Percentiles rank a stretch among this genome's conserved stretches.
Conservation (phyloP, 2,113 vertebrate genomes). For the Plestiodon gilberti region DNA sequence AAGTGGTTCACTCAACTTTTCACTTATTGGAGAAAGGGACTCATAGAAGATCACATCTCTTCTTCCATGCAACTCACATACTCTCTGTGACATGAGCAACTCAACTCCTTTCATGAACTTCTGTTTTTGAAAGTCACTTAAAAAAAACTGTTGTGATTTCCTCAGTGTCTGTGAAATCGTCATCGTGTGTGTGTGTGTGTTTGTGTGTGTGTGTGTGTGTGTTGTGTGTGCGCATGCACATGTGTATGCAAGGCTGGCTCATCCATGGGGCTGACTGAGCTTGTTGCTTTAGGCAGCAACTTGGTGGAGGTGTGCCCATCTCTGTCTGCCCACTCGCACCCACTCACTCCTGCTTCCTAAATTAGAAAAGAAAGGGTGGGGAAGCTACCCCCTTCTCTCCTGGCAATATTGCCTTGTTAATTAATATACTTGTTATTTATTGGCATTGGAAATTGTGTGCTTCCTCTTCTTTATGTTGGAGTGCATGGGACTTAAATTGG, state of each 20-base stretch:
- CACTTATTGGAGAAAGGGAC: background rate
- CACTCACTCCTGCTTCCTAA: too few relatives aligned
- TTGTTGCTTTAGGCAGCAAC: too few relatives aligned
- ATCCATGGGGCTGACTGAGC: too few relatives aligned
- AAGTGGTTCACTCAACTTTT: too few relatives aligned
- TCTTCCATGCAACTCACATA: background rate
- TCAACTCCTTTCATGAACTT: background rate
- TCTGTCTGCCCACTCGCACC: too few relatives aligned
- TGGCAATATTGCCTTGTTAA: background rate
- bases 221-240: too few relatives aligned
- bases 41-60: background rate
- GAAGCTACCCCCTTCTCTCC: background rate
- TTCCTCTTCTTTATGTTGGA: too few relatives aligned
- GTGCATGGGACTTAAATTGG: too few relatives aligned
- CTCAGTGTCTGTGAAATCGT: background rate
- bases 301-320: too few relatives aligned
- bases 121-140: background rate
- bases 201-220: too few relatives aligned
- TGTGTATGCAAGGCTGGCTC: too few relatives aligned
- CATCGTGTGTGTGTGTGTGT: too few relatives aligned
- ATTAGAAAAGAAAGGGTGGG: background rate
- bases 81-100: background rate
- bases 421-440: background rate
- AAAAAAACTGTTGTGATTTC: background rate
- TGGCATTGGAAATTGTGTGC: background rate